Conservation (phyloP, 2,113 vertebrate genomes). For the Periophthalmodon schlosseri region DNA sequence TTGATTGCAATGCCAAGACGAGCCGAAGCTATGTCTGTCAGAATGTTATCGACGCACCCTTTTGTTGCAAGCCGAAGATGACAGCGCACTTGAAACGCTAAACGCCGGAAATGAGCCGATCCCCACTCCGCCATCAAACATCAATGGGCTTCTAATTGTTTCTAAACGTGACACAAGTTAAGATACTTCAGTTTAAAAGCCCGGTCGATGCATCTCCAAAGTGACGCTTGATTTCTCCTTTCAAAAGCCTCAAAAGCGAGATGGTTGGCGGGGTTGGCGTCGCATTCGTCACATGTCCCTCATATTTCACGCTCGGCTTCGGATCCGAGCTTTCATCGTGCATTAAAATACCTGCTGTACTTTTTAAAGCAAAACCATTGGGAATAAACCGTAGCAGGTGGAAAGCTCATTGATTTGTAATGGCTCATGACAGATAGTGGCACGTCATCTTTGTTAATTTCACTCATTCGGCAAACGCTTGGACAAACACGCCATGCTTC, state of each 20-base stretch:
- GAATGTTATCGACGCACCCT: constrained; percentile 21
- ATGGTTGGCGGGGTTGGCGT: constrained; percentile 37
- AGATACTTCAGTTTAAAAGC: constrained; percentile 67
- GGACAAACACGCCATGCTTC: neutral
- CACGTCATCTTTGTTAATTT: constrained; percentile 79
- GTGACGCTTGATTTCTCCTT: constrained; percentile 60
- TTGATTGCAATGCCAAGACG: constrained; percentile 61
- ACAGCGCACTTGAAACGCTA: constrained; percentile 66
- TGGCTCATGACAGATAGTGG: constrained; percentile 75
- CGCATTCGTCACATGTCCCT: constrained; percentile 70
- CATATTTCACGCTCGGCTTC: constrained; percentile 57
- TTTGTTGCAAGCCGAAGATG: constrained; percentile 49
- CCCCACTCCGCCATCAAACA: constrained; percentile 54
- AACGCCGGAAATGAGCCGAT: constrained; percentile 69
- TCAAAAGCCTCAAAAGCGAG: constrained; percentile 37
- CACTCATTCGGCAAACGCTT: constrained; percentile 58
- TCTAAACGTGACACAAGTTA: constrained; percentile 77
- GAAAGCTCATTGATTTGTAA: constrained; percentile 70
- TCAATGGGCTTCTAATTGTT: constrained; percentile 72
- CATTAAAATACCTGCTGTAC: constrained; percentile 77
- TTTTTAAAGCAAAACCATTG: constrained; percentile 69
- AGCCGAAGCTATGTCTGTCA: constrained; percentile 59
- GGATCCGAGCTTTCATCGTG: constrained; percentile 67
- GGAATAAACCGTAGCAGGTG: constrained; percentile 63
- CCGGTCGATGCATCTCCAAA: constrained; percentile 49